These are phyloP conservation scores for Diorhabda sublineata DNA, from an alignment of 1,140 invertebrate species.

Conservation along the genomic window DNA sequence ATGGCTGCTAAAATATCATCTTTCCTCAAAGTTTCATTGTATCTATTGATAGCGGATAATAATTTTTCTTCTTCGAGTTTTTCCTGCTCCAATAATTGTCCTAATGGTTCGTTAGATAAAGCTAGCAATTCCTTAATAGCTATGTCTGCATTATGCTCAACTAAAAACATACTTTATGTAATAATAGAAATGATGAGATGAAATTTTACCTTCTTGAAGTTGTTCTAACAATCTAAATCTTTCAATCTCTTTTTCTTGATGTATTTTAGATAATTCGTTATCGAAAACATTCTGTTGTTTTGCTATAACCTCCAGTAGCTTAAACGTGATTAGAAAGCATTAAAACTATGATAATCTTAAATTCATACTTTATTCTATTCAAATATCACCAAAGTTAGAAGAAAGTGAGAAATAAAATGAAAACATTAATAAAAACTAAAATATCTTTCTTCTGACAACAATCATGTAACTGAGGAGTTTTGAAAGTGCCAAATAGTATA, in stretches of 20 bases:
- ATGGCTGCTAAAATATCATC: conserved; percentile 59
- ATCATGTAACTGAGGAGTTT: no score
- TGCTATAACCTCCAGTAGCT: conserved; percentile 59
- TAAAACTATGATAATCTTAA: no score
- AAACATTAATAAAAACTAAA: no score
- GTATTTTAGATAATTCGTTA: conserved; percentile 60
- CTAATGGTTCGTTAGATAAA: conserved; percentile 55
- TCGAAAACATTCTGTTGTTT: conserved; percentile 62
- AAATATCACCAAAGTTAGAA: no score
- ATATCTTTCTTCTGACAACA: no score
- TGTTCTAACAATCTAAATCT: conserved; percentile 56
- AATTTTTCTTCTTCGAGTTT: conserved; percentile 56
- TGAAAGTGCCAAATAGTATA: no score
- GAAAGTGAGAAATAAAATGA: no score
- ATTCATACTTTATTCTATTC: no score
- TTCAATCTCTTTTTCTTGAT: conserved; percentile 60
- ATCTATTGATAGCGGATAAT: conserved; percentile 32
- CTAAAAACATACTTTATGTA: conserved; percentile 39
- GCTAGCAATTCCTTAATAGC: conserved; percentile 62
- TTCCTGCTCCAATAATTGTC: conserved; percentile 61
- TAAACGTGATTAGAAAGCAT: conserved; percentile 14
- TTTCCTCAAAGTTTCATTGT: conserved; percentile 44
- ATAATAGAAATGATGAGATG: no score
- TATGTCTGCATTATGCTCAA: conserved; percentile 60
- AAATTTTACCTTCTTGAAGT: conserved; percentile 47